phyloP scores from a whole-genome alignment of 2,113 vertebrate species.

The Odocoileus hemionus region DNA sequence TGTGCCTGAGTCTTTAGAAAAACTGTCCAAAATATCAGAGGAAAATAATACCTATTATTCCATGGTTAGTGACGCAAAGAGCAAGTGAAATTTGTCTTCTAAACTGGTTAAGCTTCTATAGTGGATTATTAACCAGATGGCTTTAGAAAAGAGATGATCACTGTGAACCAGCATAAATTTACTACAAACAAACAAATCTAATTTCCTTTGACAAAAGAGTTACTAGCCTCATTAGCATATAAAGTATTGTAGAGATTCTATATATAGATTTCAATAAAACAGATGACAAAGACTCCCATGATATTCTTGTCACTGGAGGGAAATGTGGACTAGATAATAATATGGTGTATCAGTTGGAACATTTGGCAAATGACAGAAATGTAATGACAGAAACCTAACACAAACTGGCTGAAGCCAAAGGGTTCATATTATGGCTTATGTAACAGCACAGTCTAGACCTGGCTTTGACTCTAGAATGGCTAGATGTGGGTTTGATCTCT shows the following conservation, averaged over 20 bases:
- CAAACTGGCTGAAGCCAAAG: constrained; percentile 9
- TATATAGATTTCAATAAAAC: constrained; percentile 49
- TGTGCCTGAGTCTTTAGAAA: background rate
- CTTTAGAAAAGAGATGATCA: constrained; percentile 50
- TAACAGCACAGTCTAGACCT: background rate
- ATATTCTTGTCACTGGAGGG: constrained; percentile 10
- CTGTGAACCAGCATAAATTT: constrained; percentile 26
- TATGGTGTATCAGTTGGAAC: background rate
- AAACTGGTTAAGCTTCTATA: constrained; percentile 43
- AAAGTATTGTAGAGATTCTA: background rate
- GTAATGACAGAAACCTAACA: background rate
- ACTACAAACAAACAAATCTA: constrained; percentile 54
- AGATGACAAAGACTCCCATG: constrained; percentile 38
- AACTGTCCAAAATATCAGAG: constrained; percentile 12
- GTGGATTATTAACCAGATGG: constrained; percentile 40
- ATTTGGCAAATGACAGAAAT: constrained; percentile 23
- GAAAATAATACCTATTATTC: background rate
- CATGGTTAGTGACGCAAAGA: background rate
- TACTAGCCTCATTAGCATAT: background rate
- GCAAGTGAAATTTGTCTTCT: constrained; percentile 12
- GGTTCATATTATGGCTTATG: background rate
- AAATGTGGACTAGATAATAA: background rate
- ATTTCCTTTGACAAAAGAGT: constrained; percentile 40
- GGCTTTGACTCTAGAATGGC: background rate
- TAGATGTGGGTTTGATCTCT: background rate